phyloP scores from a whole-genome alignment of 2,888 invertebrate species.

The Parapristionchus giblindavisi region DNA sequence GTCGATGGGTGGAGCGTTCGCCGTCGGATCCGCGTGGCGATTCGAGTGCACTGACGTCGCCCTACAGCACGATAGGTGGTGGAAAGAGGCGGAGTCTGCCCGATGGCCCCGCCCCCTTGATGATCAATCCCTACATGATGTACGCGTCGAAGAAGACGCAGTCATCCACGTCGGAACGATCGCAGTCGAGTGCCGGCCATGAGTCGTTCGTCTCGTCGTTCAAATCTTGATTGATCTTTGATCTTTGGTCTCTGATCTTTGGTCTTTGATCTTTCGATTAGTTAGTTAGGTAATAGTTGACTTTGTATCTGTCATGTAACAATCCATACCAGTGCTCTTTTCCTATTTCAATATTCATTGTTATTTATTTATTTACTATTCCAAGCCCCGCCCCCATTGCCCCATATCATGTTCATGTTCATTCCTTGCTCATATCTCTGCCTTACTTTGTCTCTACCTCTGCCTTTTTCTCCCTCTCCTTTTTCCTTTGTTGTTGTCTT shows the following conservation, averaged over 20 bases:
- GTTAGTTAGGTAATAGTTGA: not conserved
- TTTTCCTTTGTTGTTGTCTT: not conserved
- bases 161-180: slow-evolving; percentile 25
- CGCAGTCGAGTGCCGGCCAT: slow-evolving; percentile 17
- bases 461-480: not conserved
- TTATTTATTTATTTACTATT: not conserved
- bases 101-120: not conserved
- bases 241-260: too few species aligned
- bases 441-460: too few species aligned
- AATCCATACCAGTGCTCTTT: not conserved
- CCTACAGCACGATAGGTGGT: not conserved
- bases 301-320: not conserved
- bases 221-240: too few species aligned
- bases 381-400: not conserved
- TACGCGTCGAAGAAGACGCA: slow-evolving; percentile 16
- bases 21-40: slow-evolving; percentile 13
- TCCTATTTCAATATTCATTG: not conserved
- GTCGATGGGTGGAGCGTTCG: slow-evolving; percentile 14
- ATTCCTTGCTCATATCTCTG: too few species aligned
- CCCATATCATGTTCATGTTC: too few species aligned
- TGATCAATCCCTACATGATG: not conserved
- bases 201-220: slow-evolving; percentile 23
- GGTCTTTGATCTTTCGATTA: not conserved
- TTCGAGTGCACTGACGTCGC: slow-evolving; percentile 7
- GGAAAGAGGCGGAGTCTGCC: slow-evolving; percentile 30